Conservation (phyloP, 2,797 vertebrate species). For the Gadopsis marmoratus region DNA sequence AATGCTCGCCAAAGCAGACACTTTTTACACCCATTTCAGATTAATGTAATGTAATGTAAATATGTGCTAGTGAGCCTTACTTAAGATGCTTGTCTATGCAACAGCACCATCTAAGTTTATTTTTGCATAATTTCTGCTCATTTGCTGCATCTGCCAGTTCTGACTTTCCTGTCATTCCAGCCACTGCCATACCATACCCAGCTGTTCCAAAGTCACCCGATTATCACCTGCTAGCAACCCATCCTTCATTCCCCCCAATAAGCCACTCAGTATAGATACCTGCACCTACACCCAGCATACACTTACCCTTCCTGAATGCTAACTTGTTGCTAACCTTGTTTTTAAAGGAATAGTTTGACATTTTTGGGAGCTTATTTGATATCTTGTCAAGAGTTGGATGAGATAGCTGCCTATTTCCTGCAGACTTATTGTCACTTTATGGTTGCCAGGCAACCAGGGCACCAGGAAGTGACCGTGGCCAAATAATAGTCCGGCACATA, state of each 20-base stretch:
- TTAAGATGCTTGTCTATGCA: neutral
- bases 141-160: neutral
- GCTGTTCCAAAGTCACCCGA: neutral
- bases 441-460: too few relatives aligned
- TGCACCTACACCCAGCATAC: neutral
- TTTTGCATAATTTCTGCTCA: neutral
- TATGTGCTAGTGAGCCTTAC: neutral
- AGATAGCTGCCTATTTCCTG: too few relatives aligned
- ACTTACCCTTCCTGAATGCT: neutral
- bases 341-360: neutral
- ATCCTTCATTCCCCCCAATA: slow-evolving; percentile 1
- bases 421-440: too few relatives aligned
- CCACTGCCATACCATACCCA: neutral
- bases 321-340: neutral
- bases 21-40: neutral
- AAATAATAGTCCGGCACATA: neutral
- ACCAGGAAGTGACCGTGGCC: neutral
- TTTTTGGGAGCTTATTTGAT: slow-evolving; percentile 12
- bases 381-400: slow-evolving; percentile 4
- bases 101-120: neutral
- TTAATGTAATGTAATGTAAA: neutral
- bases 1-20: neutral
- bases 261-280: neutral
- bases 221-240: neutral
- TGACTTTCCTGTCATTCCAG: neutral